These are phyloP conservation scores for Drosophila orena DNA, from an alignment of 1,140 invertebrate genomes.

Conservation along the genomic window DNA sequence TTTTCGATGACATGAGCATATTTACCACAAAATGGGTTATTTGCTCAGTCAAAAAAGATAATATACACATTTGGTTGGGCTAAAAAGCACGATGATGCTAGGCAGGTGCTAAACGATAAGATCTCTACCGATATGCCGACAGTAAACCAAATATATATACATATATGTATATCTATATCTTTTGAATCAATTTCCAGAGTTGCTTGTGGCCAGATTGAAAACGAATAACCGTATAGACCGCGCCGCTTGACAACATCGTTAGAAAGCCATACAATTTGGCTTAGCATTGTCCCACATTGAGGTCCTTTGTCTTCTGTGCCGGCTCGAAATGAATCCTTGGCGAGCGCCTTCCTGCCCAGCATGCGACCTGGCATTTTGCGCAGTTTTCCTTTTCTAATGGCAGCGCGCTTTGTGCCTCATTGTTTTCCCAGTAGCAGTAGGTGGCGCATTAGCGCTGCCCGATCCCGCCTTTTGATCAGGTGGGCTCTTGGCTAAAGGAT, in stretches of 20 bases:
- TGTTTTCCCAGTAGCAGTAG: conserved; percentile 50
- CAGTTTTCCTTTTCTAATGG: conserved; percentile 42
- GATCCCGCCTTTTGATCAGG: conserved; percentile 60
- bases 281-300: conserved; percentile 44
- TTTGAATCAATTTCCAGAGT: conserved; percentile 8
- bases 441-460: conserved; percentile 46
- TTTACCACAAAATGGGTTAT: conserved; percentile 78
- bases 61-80: conserved; percentile 33
- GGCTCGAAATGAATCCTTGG: conserved; percentile 35
- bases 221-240: conserved; percentile 14
- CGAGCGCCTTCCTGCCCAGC: conserved; percentile 47
- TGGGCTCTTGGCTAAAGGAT: conserved; percentile 11
- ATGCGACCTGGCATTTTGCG: conserved; percentile 41
- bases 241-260: conserved; percentile 48
- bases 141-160: neutral
- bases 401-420: conserved; percentile 18
- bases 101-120: conserved; percentile 76
- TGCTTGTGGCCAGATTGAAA: conserved; percentile 14
- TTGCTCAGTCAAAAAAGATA: conserved; percentile 32
- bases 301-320: conserved; percentile 29
- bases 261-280: conserved; percentile 58
- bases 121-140: conserved; percentile 28
- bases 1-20: conserved; percentile 73
- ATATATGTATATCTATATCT: too few species aligned
- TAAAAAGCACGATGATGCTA: conserved; percentile 6